phyloP scores from a whole-genome alignment of 2,888 invertebrate species.

The Lochmaea crataegi region DNA sequence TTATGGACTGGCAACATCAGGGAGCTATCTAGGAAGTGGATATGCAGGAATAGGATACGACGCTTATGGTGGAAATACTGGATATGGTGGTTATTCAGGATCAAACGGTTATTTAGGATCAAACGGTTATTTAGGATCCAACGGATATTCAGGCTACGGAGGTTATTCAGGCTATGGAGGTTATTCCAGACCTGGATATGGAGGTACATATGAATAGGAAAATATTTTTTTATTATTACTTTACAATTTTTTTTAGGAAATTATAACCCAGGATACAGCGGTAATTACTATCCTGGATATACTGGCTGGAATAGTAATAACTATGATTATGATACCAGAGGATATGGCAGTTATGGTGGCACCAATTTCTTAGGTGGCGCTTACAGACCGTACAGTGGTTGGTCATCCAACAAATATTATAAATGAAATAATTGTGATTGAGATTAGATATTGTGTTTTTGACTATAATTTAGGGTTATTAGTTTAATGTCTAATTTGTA shows the following conservation, averaged over 20 bases:
- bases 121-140: neutral
- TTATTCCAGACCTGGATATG: slow-evolving; percentile 5
- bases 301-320: slow-evolving; percentile 40
- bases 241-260: neutral
- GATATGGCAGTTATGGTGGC: slow-evolving; percentile 29
- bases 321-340: slow-evolving; percentile 25
- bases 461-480: neutral
- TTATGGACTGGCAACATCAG: neutral
- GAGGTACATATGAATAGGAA: neutral
- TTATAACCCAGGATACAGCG: slow-evolving; percentile 34
- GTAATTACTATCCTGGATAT: slow-evolving; percentile 40
- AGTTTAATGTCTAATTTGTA: neutral
- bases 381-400: slow-evolving; percentile 45
- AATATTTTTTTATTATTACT: too few relatives aligned
- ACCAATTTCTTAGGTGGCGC: slow-evolving; percentile 47
- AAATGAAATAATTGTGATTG: slow-evolving; percentile 4
- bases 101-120: neutral
- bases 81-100: slow-evolving; percentile 1
- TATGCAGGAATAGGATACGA: neutral
- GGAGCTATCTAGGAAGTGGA: neutral
- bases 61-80: neutral
- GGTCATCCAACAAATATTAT: slow-evolving; percentile 41
- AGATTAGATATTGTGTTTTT: neutral
- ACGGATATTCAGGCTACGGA: too few relatives aligned
- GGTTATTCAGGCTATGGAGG: too few relatives aligned